Evolutionary conservation across 2,113 vertebrate genomes (phyloP), one percentile per base, ranked within the genome.

Genomic region (Notothenia coriiceps): DNA sequence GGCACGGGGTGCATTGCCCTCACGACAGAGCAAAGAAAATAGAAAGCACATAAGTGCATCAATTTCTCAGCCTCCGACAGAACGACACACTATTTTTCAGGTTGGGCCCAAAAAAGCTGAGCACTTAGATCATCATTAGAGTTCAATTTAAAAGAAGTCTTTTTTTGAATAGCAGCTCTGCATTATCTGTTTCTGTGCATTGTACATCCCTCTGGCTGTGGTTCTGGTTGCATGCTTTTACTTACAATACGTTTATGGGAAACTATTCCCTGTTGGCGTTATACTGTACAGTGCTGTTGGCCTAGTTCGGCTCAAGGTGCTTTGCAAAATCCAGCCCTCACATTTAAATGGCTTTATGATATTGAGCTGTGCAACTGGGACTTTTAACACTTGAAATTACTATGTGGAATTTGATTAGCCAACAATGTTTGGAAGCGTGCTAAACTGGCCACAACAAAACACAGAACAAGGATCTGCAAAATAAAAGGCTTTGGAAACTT

Each of bases 41-140:
- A 77, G 50, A 75, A 84, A 82, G 83, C 74, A 50, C 72, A 60
- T 84, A 82, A 93, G 85, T 92, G 90, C 84, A 88, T 91, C 81
- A 52, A 88, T 93, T 89, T 92, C 85, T 91, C 77, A 90, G 47
- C 35, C 14, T 33, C 62, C 89, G 86, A 88, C 87, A 84, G 84
- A 56, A 60, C 49, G 55, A 54, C 61, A 44, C 5, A 12, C 40
- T 33, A 29, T 88, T 87, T 89, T 92, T 86, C 80, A 86, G 83
- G 84, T 77, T 59, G 65, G 52, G 18, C 44, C 33, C 63, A 70
- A 87, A 85, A 90, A 76, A 52, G 74, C 74, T 33, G 68, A 87
- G 82, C 84, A 93, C 91, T 92, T 91, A 91, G 80, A 90, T 94
- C 90, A 88, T 92, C 79, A 90, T 92, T 90, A 79, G 69, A 90